A percentile compares a stretch with the other conserved stretches of the same genome.
These are phyloP conservation scores for Ciconia nigra DNA, from an alignment of 2,797 vertebrate species.

Conservation along the genomic window DNA sequence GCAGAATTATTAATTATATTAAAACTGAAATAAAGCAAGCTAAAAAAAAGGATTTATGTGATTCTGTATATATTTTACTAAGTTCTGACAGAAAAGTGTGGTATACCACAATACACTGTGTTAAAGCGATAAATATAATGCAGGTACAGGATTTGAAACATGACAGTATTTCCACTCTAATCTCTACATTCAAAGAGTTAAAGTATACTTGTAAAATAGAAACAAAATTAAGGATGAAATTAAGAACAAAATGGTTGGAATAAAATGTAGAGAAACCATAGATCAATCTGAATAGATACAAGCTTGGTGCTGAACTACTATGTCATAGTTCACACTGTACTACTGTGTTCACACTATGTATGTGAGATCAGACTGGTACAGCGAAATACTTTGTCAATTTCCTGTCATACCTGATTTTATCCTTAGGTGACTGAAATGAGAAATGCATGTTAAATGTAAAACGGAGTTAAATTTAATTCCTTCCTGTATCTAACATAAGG, in stretches of 20 bases:
- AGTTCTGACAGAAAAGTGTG: background rate
- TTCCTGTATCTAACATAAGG: background rate
- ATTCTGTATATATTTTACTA: background rate
- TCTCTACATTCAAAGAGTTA: background rate
- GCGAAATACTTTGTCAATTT: background rate
- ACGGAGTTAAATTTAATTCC: background rate
- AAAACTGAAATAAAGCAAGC: background rate
- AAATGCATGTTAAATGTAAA: background rate
- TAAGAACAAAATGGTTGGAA: background rate
- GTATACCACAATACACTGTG: background rate
- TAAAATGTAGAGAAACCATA: constrained; percentile 1
- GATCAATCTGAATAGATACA: background rate
- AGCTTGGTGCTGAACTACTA: background rate
- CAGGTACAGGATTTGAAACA: background rate
- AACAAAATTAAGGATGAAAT: background rate
- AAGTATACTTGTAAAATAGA: background rate
- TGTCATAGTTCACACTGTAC: background rate
- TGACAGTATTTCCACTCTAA: constrained; percentile 11
- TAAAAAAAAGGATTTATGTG: background rate
- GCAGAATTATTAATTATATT: background rate
- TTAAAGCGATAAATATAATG: background rate
- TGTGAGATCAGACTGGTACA: background rate
- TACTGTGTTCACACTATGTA: background rate
- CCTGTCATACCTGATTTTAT: background rate
- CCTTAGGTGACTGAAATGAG: background rate